Evolutionary conservation across 2,113 vertebrate genomes (phyloP), one percentile per base, ranked within the genome.

Genomic region (Cyanoramphus novaezelandiae): DNA sequence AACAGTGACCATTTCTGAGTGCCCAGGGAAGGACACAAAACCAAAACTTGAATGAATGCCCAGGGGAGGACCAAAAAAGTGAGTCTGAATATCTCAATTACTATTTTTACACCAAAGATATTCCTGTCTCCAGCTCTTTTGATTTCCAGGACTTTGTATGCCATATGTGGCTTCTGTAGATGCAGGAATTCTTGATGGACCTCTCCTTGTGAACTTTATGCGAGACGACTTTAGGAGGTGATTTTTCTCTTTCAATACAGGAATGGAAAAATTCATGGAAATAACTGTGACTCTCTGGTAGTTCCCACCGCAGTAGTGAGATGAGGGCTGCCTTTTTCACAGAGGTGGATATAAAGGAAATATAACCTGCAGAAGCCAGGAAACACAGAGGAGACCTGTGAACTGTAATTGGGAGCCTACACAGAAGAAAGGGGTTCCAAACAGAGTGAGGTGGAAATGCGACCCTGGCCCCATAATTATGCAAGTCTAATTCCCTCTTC

Each of bases 401-500:
- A 25, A 0, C 25, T 21, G 11, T 12, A 24, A 44, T 6, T 37
- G 37, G 57, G 57, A 70, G 17, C 17, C 25, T 24, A 3, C 8
- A 17, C 29, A 15, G 13, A 37, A 17, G 20, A n/a, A 35, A 37
- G 9, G 44, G 52, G 60, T 29, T 17, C 11, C 41, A 41, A 62
- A 15, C 4, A 33, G 46, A 31, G 13, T 0, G 33, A 69, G 44
- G 57, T 7, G 19, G n/a, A 43, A 33, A 2, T 0, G 11, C 55
- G 55, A 18, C 35, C 2, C 11, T 10, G 68, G 23, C 11, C 67
- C 27, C 7, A 7, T 18, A 24, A 27, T 62, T 4, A 2, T 16
- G 27, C 10, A 8, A 21, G 12, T 33, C 64, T 57, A 23, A 24
- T 69, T 17, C 19, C 17, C 23, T 2, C 17, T 24, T 57, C 35